Base-by-base conservation (phyloP, 2,888 invertebrate species). In the Proisotoma minuta region DNA sequence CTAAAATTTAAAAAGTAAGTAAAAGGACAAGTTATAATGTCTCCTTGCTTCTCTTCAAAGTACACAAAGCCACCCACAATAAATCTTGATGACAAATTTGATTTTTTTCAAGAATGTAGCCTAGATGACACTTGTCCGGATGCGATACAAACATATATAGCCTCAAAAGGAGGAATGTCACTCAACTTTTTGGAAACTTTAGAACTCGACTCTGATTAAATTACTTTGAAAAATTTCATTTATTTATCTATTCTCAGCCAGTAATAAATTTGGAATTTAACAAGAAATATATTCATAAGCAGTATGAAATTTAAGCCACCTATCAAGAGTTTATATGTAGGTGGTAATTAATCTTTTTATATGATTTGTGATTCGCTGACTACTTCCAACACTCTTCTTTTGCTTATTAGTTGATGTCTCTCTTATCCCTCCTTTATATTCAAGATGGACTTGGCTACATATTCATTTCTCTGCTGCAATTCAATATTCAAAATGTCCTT, bases 31-130 rank as follows among this genome's bases (percentile, higher is more conserved):
- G 52, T 52, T 52, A 52, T 54, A 39, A 34, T 54, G 22, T 54
- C n/a, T n/a, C n/a, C n/a, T n/a, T n/a, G n/a, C n/a, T n/a, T n/a
- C n/a, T n/a, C n/a, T n/a, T n/a, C n/a, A n/a, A n/a, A n/a, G 53
- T 54, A 54, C 53, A 54, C 53, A 54, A 39, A 54, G 53, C 50
- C 59, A 59, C 59, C 59, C 59, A 59, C 40, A 51, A 59, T 59
- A 59, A 59, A 59, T 59, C 59, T 59, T 59, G 59, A 24, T 59
- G 59, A 59, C 59, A 59, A 59, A 59, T 59, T 59, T 10, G 39
- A 59, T 40, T 22, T 51, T 59, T 59, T 51, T 59, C 47, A 57
- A n/a, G n/a, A n/a, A n/a, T 43, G 5, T n/a, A n/a, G 43, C 18
- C 18, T 43, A 20, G 40, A 50, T 49, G 59, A 51, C 51, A 51